Percentiles rank a stretch among this genome's conserved stretches.
Conservation (phyloP, 2,797 vertebrate genomes). For the Paguma larvata region DNA sequence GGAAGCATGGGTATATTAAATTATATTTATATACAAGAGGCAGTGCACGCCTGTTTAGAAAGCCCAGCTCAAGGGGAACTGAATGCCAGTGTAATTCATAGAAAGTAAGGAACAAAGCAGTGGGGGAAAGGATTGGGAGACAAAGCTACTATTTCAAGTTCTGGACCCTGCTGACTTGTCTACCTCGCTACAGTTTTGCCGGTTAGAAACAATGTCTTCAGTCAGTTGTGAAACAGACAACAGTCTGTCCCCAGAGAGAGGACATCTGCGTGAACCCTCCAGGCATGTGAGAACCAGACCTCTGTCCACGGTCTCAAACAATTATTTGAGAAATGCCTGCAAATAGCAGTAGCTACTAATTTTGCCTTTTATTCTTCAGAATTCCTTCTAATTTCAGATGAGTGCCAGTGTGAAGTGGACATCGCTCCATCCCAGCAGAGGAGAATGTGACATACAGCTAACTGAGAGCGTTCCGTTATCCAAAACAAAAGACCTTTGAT, state of each 20-base stretch:
- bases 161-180: background rate
- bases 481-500: background rate
- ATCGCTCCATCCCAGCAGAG: background rate
- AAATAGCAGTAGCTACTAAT: background rate
- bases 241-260: background rate
- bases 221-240: background rate
- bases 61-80: background rate
- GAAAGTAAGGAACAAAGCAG: background rate
- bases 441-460: background rate
- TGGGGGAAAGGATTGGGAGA: background rate
- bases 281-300: background rate
- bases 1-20: too few species aligned
- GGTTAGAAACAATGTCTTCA: background rate
- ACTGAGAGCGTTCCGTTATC: too few species aligned
- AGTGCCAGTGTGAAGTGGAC: background rate
- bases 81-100: background rate
- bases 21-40: background rate
- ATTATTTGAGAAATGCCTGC: background rate
- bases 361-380: background rate
- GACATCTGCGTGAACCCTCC: background rate
- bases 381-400: background rate
- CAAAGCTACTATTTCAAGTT: background rate
- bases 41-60: background rate
- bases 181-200: background rate
- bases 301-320: background rate